Evolutionary conservation across 2,113 vertebrate species (phyloP), one percentile per base, ranked within the genome.

Genomic region (Lethenteron camtschaticum): DNA sequence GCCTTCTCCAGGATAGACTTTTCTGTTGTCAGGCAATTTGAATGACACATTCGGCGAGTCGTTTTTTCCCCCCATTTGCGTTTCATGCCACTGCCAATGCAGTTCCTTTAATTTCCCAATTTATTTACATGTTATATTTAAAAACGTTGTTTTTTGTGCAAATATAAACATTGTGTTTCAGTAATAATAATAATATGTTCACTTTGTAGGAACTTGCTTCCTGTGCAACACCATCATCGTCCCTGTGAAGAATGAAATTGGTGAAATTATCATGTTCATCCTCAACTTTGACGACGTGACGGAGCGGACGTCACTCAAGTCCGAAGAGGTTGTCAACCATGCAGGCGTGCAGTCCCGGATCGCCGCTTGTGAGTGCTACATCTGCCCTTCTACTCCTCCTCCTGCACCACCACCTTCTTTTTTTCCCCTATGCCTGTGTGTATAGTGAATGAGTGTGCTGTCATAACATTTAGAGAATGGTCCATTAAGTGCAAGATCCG

Each of bases 191-290:
- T 41, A 41, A 41, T 41, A 41, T 41, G 41, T 41, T 41, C 41
- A 63, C 63, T 24, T 16, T 73, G 14, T 73, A 99, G 94, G 89
- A 4, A 84, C 86, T 2, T 89, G 90, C 73, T 81, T 89, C 74
- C 88, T 86, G 3, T 97, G 92, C 78, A 79, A 89, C 75, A 87
- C 96, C 74, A 90, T 95, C 1, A 84, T 99, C 66, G 86, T 99
- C 9, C 94, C 94, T 0, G 85, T 96, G 70, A 99, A 96, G 81
- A 95, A 90, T 0, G 94, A 96, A 71, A 88, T 91, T 0, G 87
- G 90, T 0, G 69, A 76, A 0, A 92, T 97, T 76, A 95, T 96
- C 79, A 99, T 99, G 94, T 99, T 90, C 82, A 99, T 99, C 82
- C 83, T 96, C 70, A 92, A 96, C 80, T 96, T 90, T 13, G 87